Conservation (phyloP, 1,140 invertebrate species). For the Bradysia coprophila region DNA sequence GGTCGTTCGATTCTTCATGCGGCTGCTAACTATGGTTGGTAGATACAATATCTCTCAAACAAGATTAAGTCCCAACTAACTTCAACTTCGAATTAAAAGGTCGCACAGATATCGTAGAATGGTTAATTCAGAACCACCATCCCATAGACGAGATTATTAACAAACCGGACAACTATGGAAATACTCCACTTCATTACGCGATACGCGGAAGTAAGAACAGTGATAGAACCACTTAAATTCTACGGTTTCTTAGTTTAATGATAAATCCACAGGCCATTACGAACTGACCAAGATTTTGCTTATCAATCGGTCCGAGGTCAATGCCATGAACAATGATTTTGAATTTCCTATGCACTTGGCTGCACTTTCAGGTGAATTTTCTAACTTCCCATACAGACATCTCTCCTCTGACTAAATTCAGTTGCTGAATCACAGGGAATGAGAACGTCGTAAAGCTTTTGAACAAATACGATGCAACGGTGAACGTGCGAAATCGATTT, state of each 20-base stretch:
- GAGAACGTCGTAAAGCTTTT: slow-evolving; percentile 18
- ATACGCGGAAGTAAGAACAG: background rate
- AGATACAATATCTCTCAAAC: background rate
- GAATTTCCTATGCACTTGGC: slow-evolving; percentile 8
- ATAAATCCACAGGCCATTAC: slow-evolving; percentile 1
- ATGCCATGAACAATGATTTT: background rate
- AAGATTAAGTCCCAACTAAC: background rate
- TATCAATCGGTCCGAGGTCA: slow-evolving; percentile 5
- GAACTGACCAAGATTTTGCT: slow-evolving; percentile 7
- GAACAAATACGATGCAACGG: slow-evolving; percentile 1
- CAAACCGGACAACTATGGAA: background rate
- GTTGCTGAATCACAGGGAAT: slow-evolving; percentile 4
- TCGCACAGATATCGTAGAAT: background rate
- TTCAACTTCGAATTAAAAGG: background rate
- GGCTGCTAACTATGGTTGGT: background rate
- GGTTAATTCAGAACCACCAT: background rate
- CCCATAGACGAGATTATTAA: background rate
- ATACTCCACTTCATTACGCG: slow-evolving; percentile 5
- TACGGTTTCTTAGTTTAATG: no score
- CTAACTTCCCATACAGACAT: no score
- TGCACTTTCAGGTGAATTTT: background rate
- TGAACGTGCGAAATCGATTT: background rate
- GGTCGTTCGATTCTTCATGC: background rate
- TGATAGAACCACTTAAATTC: background rate
- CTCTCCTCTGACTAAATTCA: background rate